A percentile compares a stretch with the other conserved stretches of the same genome.
These are phyloP conservation scores for Noctua pronuba DNA, from an alignment of 2,888 invertebrate species.

Conservation along the genomic window DNA sequence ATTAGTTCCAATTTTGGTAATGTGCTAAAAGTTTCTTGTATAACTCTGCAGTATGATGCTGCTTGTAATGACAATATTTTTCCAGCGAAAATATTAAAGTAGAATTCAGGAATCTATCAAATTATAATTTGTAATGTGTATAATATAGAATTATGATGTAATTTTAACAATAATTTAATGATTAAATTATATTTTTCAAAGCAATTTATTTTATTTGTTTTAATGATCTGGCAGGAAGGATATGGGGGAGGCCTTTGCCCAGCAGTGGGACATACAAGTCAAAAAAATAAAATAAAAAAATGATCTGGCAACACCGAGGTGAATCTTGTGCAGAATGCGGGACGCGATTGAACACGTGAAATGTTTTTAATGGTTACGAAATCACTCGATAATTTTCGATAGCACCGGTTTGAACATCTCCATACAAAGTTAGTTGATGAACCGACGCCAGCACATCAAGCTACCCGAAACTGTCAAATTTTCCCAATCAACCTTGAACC, in stretches of 20 bases:
- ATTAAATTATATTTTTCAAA: conserved; percentile 30
- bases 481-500: no score
- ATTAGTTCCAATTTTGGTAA: neutral
- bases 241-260: no score
- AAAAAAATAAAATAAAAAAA: no score
- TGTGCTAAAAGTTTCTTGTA: neutral
- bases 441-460: no score
- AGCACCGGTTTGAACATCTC: neutral
- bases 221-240: neutral
- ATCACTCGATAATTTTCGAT: no score
- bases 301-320: neutral
- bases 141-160: neutral
- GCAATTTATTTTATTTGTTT: neutral
- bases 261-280: no score
- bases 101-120: neutral
- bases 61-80: neutral
- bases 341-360: neutral
- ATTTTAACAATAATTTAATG: conserved; percentile 6
- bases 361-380: neutral
- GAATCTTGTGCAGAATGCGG: neutral
- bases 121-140: conserved; percentile 1
- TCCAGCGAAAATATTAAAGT: neutral
- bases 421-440: neutral
- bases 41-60: neutral
- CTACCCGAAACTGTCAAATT: no score